Conservation (phyloP, 1,140 invertebrate genomes). For the Drosophila suzukii region DNA sequence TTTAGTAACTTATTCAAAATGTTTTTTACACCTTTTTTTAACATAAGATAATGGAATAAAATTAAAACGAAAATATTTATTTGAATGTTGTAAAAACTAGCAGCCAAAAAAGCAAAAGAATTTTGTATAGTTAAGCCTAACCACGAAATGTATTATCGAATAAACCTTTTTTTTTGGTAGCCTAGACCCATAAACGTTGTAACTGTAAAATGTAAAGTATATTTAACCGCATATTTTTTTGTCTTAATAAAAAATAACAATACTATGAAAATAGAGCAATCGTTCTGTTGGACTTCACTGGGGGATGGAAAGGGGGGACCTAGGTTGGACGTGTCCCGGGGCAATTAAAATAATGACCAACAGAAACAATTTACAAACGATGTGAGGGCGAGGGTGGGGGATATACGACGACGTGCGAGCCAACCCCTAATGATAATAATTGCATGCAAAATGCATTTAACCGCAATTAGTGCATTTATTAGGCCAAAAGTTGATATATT, state of each 20-base stretch:
- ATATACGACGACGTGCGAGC: constrained; percentile 55
- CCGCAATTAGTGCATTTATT: constrained; percentile 84
- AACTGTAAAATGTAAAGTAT: constrained; percentile 26
- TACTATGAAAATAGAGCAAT: constrained; percentile 34
- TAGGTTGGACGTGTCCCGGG: constrained; percentile 9
- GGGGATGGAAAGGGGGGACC: not conserved
- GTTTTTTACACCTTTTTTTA: constrained; percentile 12
- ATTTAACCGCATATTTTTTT: constrained; percentile 55
- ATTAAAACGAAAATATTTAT: constrained; percentile 47
- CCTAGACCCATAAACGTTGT: constrained; percentile 29
- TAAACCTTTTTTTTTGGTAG: constrained; percentile 20
- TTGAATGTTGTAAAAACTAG: constrained; percentile 76
- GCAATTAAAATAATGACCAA: constrained; percentile 69
- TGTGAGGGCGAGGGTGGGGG: not conserved
- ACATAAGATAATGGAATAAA: constrained; percentile 10
- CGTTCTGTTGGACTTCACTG: not conserved
- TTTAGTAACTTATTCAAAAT: constrained; percentile 62
- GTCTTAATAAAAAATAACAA: constrained; percentile 67
- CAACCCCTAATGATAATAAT: constrained; percentile 84
- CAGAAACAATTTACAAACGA: constrained; percentile 55
- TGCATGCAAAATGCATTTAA: constrained; percentile 84
- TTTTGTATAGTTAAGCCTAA: constrained; percentile 55
- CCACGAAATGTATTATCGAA: constrained; percentile 69
- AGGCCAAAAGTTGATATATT: constrained; percentile 81
- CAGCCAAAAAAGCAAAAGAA: constrained; percentile 62